A percentile compares a stretch with the other conserved stretches of the same genome.
phyloP scores from a whole-genome alignment of 2,797 vertebrate species.

The Urophycis tenuis region DNA sequence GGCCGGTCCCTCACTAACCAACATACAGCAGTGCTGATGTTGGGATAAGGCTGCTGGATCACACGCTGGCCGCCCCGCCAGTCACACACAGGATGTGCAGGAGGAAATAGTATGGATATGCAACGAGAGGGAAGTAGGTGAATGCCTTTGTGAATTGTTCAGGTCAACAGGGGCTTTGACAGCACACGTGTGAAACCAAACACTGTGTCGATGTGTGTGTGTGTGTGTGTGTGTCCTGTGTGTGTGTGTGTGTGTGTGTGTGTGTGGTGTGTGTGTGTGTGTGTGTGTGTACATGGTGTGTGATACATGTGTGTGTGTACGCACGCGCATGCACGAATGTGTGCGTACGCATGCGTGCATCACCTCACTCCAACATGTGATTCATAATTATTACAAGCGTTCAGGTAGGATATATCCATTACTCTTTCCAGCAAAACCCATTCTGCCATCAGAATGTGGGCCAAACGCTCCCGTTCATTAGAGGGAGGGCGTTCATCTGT shows the following conservation, averaged over 20 bases:
- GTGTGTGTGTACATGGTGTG: conserved; percentile 1
- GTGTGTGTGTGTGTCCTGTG: too few species aligned
- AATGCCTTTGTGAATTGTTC: conserved; percentile 3
- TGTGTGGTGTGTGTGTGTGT: conserved; percentile 1
- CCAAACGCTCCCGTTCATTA: neutral
- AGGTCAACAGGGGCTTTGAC: neutral
- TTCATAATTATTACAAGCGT: neutral
- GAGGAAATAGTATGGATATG: conserved; percentile 1
- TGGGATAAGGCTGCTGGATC: conserved; percentile 27
- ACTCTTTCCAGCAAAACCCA: neutral
- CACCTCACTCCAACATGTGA: neutral
- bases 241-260: too few species aligned
- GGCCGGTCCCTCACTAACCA: conserved; percentile 45
- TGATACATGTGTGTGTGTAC: neutral
- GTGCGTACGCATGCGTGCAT: neutral
- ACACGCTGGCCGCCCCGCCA: neutral
- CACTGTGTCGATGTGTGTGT: neutral
- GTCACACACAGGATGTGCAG: conserved; percentile 6
- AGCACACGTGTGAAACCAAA: neutral
- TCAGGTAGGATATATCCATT: neutral
- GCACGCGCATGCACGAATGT: neutral
- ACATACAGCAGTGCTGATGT: conserved; percentile 34
- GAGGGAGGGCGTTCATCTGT: neutral
- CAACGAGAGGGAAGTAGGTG: neutral
- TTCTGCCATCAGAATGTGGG: neutral